phyloP scores from a whole-genome alignment of 2,113 vertebrate genomes.

The Spilogale gracilis region DNA sequence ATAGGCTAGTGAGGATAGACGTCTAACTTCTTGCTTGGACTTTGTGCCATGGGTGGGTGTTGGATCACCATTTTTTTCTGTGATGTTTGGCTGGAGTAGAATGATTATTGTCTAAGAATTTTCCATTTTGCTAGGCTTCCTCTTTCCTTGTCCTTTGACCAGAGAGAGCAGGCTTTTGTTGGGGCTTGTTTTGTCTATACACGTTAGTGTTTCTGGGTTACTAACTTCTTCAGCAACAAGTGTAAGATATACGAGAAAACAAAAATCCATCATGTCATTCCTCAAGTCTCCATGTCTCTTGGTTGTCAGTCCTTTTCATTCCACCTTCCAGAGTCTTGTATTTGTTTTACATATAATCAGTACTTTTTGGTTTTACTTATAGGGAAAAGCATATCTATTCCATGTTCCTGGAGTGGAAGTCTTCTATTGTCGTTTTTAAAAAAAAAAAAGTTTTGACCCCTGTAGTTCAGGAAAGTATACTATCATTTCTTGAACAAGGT shows the following conservation, averaged over 20 bases:
- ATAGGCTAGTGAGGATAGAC: background rate
- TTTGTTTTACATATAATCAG: background rate
- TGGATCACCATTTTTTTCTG: background rate
- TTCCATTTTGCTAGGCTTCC: background rate
- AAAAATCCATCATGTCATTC: background rate
- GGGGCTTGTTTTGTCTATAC: background rate
- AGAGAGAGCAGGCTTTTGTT: background rate
- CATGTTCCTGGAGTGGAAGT: conserved; percentile 1
- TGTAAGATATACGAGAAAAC: background rate
- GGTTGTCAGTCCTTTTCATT: background rate
- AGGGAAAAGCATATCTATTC: background rate
- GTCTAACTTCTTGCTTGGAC: background rate
- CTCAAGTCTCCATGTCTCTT: background rate
- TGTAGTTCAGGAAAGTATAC: background rate
- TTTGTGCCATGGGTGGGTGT: background rate
- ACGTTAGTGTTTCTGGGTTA: background rate
- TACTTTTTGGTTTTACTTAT: background rate
- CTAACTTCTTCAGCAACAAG: background rate
- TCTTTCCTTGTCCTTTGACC: background rate
- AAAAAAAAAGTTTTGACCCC: background rate
- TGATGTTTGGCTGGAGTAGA: background rate
- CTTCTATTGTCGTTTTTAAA: background rate
- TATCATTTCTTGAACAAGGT: conserved; percentile 28
- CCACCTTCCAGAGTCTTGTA: background rate
- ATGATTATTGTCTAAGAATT: background rate